Evolutionary conservation across 2,888 invertebrate genomes (phyloP), one percentile per base, ranked within the genome.

Genomic region (Synergus gifuensis): DNA sequence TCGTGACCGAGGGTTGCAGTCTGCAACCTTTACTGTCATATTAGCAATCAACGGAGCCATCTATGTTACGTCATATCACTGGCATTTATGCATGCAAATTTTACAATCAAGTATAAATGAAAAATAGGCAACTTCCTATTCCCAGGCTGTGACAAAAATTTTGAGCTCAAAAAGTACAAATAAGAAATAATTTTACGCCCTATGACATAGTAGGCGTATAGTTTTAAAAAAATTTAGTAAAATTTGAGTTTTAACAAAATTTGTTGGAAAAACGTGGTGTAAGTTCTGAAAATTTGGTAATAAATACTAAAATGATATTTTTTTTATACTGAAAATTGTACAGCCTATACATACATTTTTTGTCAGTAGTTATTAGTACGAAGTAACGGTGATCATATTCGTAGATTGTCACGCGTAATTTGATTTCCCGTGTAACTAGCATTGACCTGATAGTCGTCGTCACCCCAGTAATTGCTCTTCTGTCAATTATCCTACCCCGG

Each of bases 1-100:
- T 84, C 84, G 83, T 84, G 82, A 82, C 84, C 83, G 83, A 79
- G 79, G 80, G 81, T 81, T 81, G 79, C 76, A 79, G 83, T 79
- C 78, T 69, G 36, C 79, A 16, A 78, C 49, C 67, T 62, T 79
- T 60, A 78, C 80, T 83, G 85, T 86, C 87, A 89, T 90, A 91
- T 90, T 91, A 89, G 87, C 90, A 90, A 91, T 90, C 89, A 89
- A 87, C 86, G 87, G 87, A 88, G 85, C 87, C 88, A 85, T 87
- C 87, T 88, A 86, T 87, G 85, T 86, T 83, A 82, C 80, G 76
- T 83, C 64, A 77, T 80, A 58, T 81, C 67, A 73, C 76, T 81
- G 79, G 66, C 80, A 78, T 82, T 78, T 81, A 76, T 77, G 78
- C 28, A 67, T 78, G 76, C 73, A 69, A 76, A 80, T 80, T 83